These are phyloP conservation scores for Microcebus tavaratra DNA, from an alignment of 2,113 vertebrate genomes.

Conservation along the genomic window DNA sequence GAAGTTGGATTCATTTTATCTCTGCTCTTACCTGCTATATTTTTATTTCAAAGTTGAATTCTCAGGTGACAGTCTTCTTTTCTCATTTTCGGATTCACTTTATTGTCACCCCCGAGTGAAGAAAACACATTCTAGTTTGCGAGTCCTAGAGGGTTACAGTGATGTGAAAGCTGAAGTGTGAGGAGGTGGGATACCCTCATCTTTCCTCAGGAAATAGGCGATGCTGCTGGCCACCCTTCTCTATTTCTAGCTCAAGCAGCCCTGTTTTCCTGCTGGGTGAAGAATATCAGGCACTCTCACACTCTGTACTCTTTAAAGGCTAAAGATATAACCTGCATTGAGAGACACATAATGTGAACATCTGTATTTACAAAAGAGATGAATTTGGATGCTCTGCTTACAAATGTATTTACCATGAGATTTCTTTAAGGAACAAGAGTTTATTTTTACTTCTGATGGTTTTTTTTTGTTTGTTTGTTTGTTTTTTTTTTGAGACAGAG, in stretches of 20 bases:
- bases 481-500: too few species aligned
- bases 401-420: background rate
- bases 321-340: background rate
- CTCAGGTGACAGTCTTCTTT: background rate
- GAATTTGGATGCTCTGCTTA: background rate
- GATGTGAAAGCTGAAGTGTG: background rate
- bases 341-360: background rate
- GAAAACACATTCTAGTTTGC: constrained; percentile 21
- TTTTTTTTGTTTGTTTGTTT: too few species aligned
- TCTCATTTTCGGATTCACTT: constrained; percentile 37
- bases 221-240: background rate
- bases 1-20: background rate
- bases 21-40: background rate
- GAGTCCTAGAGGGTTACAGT: background rate
- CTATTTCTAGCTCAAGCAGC: background rate
- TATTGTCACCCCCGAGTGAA: background rate
- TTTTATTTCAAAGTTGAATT: constrained; percentile 47
- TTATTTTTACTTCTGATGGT: constrained; percentile 33
- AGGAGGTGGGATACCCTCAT: background rate
- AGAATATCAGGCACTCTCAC: background rate
- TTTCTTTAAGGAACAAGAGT: constrained; percentile 4
- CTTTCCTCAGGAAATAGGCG: background rate
- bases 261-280: background rate
- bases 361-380: background rate
- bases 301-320: background rate